Conservation (phyloP, 2,888 invertebrate genomes). For the Drosophila testacea region DNA sequence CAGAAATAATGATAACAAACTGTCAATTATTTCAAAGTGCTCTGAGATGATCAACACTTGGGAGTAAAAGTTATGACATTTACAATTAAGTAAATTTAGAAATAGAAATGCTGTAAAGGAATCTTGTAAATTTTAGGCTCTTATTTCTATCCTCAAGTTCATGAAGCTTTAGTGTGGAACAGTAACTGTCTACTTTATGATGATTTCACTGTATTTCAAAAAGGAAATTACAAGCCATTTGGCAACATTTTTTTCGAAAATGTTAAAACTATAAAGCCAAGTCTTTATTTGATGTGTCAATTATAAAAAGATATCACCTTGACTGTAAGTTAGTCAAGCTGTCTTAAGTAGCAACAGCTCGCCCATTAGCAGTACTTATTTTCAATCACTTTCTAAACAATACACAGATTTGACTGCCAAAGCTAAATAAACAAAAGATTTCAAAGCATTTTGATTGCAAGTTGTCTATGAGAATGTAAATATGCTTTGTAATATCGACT, state of each 20-base stretch:
- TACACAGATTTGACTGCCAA: slow-evolving; percentile 3
- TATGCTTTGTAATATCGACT: slow-evolving; percentile 17
- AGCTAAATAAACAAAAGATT: slow-evolving; percentile 22
- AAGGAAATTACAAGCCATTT: neutral
- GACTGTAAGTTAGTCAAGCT: neutral
- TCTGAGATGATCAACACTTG: slow-evolving; percentile 10
- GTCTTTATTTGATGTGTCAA: neutral
- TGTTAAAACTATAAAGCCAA: neutral
- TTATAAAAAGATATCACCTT: neutral
- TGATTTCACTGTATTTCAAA: neutral
- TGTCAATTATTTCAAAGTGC: slow-evolving; percentile 24
- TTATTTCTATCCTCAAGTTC: neutral
- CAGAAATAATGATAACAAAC: slow-evolving; percentile 25
- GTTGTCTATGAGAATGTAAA: slow-evolving; percentile 18
- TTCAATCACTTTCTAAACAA: slow-evolving; percentile 12
- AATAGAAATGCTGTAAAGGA: neutral
- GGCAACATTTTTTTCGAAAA: neutral
- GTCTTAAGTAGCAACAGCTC: neutral
- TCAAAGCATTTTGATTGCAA: slow-evolving; percentile 24
- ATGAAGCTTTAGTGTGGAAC: neutral
- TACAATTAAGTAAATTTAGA: neutral
- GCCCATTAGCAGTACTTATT: neutral
- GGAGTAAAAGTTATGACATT: neutral
- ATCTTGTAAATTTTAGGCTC: neutral
- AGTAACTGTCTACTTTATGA: neutral